These are phyloP conservation scores for Pseudomyrmex flavicornis DNA, from an alignment of 1,140 invertebrate genomes.

Conservation along the genomic window DNA sequence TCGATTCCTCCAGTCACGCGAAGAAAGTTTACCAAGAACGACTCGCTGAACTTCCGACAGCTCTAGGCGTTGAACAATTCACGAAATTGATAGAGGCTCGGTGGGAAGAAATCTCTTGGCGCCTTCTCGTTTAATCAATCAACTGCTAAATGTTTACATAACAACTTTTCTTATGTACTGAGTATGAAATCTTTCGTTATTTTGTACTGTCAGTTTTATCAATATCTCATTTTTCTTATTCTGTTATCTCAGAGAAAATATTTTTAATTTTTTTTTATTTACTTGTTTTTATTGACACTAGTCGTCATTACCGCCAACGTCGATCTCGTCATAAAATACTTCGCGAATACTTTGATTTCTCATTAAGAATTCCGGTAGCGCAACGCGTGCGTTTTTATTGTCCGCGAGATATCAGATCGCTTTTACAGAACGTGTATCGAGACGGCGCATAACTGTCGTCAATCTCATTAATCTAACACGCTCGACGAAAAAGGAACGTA, in stretches of 20 bases:
- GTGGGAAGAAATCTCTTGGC: slow-evolving; percentile 41
- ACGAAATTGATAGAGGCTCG: slow-evolving; percentile 12
- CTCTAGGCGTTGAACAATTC: slow-evolving; percentile 16
- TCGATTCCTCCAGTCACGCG: slow-evolving; percentile 57
- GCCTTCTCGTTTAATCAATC: slow-evolving; percentile 7
- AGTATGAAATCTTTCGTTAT: no score
- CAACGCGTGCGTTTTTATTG: not conserved
- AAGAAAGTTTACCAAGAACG: slow-evolving; percentile 57
- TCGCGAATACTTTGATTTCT: not conserved
- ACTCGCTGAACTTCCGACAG: slow-evolving; percentile 12
- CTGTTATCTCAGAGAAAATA: not conserved
- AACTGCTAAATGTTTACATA: slow-evolving; percentile 18
- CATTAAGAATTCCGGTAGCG: not conserved
- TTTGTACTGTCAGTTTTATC: no score
- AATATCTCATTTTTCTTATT: no score
- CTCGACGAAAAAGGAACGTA: not conserved
- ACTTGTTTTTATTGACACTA: not conserved
- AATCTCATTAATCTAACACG: slow-evolving; percentile 29
- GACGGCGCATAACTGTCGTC: slow-evolving; percentile 4
- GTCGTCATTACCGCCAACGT: not conserved
- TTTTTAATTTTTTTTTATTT: not conserved
- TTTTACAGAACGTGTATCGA: slow-evolving; percentile 8
- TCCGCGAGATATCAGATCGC: not conserved
- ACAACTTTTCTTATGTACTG: not conserved
- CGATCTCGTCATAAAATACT: no score